Evolutionary conservation across 2,888 invertebrate species (phyloP).

Genomic region (Eupithecia tripunctaria): DNA sequence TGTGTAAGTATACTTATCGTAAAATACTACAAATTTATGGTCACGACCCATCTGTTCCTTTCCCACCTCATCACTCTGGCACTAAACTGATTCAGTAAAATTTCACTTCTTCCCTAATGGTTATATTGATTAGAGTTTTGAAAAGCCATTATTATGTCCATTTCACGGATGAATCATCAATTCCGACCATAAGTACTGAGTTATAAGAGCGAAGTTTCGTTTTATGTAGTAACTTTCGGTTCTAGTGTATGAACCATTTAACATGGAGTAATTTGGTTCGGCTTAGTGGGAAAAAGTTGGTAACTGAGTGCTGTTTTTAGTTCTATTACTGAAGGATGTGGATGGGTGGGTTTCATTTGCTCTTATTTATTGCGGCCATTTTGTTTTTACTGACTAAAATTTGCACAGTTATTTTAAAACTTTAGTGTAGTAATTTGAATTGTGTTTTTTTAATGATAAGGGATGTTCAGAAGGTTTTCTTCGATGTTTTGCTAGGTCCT

Average conservation of each 20-base stretch:
- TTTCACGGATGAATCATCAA: slow-evolving; percentile 47
- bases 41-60: slow-evolving; percentile 13
- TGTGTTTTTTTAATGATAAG: not conserved
- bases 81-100: slow-evolving; percentile 30
- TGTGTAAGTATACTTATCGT: no score
- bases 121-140: slow-evolving; percentile 46
- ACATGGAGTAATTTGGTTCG: slow-evolving; percentile 43
- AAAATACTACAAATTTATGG: not conserved
- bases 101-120: slow-evolving; percentile 40
- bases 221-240: slow-evolving; percentile 45
- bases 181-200: slow-evolving; percentile 45
- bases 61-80: slow-evolving; percentile 19
- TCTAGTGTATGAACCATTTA: slow-evolving; percentile 47
- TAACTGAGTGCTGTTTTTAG: slow-evolving; percentile 37
- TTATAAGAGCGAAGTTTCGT: slow-evolving; percentile 43
- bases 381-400: not conserved
- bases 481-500: not conserved
- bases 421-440: not conserved
- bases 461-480: not conserved
- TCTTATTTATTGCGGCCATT: slow-evolving; percentile 5
- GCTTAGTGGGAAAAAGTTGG: slow-evolving; percentile 33
- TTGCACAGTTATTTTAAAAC: not conserved
- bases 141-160: slow-evolving; percentile 48
- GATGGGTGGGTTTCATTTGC: slow-evolving; percentile 1
- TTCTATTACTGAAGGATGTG: slow-evolving; percentile 12